Conservation (phyloP, 2,113 vertebrate genomes). For the Sceloporus undulatus region DNA sequence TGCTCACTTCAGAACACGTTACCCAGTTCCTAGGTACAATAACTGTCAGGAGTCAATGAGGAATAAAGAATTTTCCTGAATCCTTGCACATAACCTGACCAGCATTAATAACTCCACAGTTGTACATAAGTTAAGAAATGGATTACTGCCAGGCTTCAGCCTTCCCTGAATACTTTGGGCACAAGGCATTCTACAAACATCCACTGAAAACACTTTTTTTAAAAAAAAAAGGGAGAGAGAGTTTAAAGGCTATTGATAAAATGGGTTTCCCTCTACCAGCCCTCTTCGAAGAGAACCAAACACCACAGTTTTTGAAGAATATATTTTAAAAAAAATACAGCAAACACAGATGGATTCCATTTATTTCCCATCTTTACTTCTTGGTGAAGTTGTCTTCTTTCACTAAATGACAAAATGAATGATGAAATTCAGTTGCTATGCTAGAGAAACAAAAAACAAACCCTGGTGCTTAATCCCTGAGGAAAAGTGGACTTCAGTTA, state of each 20-base stretch:
- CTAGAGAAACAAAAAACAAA: conserved; percentile 87
- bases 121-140: conserved; percentile 86
- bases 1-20: conserved; percentile 96
- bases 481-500: conserved; percentile 83
- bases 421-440: conserved; percentile 89
- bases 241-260: conserved; percentile 72
- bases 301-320: conserved; percentile 68
- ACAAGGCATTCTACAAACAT: conserved; percentile 67
- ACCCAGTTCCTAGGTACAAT: conserved; percentile 91
- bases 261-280: conserved; percentile 56
- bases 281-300: conserved; percentile 67
- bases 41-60: conserved; percentile 90
- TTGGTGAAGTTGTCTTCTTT: conserved; percentile 86
- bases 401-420: conserved; percentile 87
- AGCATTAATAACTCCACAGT: conserved; percentile 91
- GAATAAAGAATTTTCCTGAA: conserved; percentile 93
- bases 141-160: conserved; percentile 88
- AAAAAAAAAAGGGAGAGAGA: conserved; percentile 20
- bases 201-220: conserved; percentile 58
- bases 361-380: conserved; percentile 84
- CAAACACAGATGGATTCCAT: conserved; percentile 84
- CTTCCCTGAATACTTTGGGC: conserved; percentile 75
- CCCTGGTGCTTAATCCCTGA: conserved; percentile 80
- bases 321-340: conserved; percentile 70
- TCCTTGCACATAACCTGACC: conserved; percentile 93